These are phyloP conservation scores for Malacoctenus gilli DNA, from an alignment of 2,797 vertebrate species.

Conservation along the genomic window DNA sequence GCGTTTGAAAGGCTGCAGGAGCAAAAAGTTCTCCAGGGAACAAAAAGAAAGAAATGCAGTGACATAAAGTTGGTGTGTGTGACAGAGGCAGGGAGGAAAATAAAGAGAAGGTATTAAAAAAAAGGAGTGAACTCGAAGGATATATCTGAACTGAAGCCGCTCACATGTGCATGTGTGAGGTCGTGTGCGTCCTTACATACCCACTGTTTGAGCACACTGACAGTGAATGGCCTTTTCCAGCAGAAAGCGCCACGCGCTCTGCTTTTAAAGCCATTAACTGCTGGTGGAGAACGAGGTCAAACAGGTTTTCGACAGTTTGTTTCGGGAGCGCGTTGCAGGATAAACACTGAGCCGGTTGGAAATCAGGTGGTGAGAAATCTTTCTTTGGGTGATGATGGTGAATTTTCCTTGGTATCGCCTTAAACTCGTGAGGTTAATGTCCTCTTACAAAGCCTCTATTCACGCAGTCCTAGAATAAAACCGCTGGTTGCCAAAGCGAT, in stretches of 20 bases:
- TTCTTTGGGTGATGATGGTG: too few relatives aligned
- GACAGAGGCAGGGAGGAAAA: constrained; percentile 2
- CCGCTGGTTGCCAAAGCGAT: constrained; percentile 7
- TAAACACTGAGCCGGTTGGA: constrained; percentile 18
- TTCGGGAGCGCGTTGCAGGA: constrained; percentile 18
- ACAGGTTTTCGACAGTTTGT: constrained; percentile 14
- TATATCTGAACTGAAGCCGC: constrained; percentile 6
- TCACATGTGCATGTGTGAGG: constrained; percentile 8
- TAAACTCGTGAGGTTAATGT: constrained; percentile 10
- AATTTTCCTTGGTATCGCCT: constrained; percentile 6
- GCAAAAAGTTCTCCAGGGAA: constrained; percentile 5
- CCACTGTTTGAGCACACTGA: constrained; percentile 10
- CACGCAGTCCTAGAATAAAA: constrained; percentile 20
- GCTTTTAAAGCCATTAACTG: constrained; percentile 61
- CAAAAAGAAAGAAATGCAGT: neutral
- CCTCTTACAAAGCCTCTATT: neutral
- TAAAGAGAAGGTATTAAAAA: constrained; percentile 4
- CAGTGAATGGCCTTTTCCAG: constrained; percentile 25
- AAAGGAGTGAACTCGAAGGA: neutral
- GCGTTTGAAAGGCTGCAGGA: neutral
- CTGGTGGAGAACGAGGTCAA: constrained; percentile 49
- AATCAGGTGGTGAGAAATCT: constrained; percentile 11
- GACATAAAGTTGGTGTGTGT: neutral
- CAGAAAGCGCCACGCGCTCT: constrained; percentile 13
- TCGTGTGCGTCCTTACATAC: neutral